Conservation (phyloP, 2,888 invertebrate genomes). For the Holacanthella duospinosa region DNA sequence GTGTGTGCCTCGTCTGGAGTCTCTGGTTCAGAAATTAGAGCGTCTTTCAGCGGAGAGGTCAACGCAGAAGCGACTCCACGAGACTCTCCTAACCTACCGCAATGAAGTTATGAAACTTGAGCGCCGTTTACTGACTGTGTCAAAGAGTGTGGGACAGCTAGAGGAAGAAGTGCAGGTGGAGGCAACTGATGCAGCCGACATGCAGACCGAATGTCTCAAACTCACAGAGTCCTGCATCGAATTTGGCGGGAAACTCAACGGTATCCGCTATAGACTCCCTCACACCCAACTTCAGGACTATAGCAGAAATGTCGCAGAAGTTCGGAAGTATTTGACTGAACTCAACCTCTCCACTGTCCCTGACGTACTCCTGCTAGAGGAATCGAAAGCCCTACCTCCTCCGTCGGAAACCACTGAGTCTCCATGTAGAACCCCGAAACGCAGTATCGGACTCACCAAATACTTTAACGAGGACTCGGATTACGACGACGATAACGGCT, state of each 20-base stretch:
- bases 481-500: too few relatives aligned
- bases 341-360: neutral
- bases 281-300: slow-evolving; percentile 40
- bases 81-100: neutral
- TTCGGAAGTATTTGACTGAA: neutral
- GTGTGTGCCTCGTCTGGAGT: neutral
- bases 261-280: neutral
- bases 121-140: neutral
- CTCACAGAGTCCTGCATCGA: neutral
- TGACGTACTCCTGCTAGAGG: neutral
- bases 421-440: too few relatives aligned
- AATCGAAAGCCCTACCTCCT: neutral
- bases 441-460: too few relatives aligned
- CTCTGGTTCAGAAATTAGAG: neutral
- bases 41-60: neutral
- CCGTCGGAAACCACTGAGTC: too few relatives aligned
- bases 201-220: neutral
- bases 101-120: neutral
- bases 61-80: neutral
- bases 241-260: neutral
- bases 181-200: neutral
- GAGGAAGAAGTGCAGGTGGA: neutral
- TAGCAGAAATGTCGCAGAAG: neutral
- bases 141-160: neutral
- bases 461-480: too few relatives aligned